A percentile compares a stretch with the other conserved stretches of the same genome.
phyloP scores from a whole-genome alignment of 2,888 invertebrate species.

The Drosophila greeni region DNA sequence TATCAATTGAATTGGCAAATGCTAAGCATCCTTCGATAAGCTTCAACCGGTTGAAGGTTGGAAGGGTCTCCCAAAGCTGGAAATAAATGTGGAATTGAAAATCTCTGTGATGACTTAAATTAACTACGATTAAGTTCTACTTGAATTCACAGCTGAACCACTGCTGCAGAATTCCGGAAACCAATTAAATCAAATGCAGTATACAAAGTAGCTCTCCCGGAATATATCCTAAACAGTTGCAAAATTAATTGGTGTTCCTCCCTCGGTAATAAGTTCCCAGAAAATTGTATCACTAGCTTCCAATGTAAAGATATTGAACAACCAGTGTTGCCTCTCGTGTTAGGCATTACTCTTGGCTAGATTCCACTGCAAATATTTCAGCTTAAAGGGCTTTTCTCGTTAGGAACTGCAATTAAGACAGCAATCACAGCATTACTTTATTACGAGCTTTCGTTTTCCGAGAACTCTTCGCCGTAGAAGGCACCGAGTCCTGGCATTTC shows the following conservation, averaged over 20 bases:
- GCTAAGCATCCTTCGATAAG: background rate
- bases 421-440: background rate
- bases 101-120: background rate
- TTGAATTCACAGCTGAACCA: background rate
- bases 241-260: background rate
- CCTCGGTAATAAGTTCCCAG: background rate
- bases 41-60: background rate
- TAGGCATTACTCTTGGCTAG: background rate
- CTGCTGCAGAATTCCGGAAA: background rate
- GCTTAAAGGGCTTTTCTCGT: background rate
- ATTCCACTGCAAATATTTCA: background rate
- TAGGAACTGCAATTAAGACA: background rate
- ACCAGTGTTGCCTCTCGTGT: too few relatives aligned
- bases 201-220: too few relatives aligned
- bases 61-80: background rate
- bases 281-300: background rate
- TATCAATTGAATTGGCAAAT: constrained; percentile 10
- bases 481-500: background rate
- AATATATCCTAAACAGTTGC: too few relatives aligned
- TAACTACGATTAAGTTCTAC: background rate
- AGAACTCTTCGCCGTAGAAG: background rate
- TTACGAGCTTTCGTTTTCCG: background rate
- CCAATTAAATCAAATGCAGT: background rate
- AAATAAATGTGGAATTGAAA: background rate
- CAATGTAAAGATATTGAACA: background rate